Evolutionary conservation across 2,888 invertebrate species (phyloP), one percentile per base, ranked within the genome.

Genomic region (Mechanitis messenoides): DNA sequence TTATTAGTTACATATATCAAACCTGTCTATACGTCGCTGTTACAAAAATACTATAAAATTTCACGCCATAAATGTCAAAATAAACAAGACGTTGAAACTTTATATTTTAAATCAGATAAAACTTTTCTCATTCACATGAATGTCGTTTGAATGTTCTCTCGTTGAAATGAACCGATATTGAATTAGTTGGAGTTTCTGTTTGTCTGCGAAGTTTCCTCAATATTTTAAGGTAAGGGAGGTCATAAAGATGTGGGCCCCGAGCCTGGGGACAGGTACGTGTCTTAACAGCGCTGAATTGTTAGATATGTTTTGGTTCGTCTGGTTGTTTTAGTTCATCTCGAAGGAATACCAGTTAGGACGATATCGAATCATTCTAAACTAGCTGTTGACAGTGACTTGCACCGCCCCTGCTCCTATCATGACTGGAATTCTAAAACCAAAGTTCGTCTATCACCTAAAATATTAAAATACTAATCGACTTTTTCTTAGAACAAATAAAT

Each of bases 191-290:
- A 31, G 33, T 53, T 38, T 35, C 31, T 42, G 47, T 53, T 56
- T 46, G 61, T 56, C 53, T 20, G 55, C 45, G n/a, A 33, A 59
- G 53, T 62, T 62, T 59, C 59, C 46, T 56, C 47, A 62, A 56
- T 59, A 59, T 56, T 46, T 59, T 56, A 57, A 35, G 45, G 35
- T 47, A 20, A 55, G 50, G 50, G 50, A 31, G 28, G 50, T 50
- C 28, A 50, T 31, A 7, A 31, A 11, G 9, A 28, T 50, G 50
- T 31, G 9, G 42, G 42, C 42, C 3, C 42, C 42, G 42, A 11
- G 42, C 31, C 50, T 31, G 31, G 50, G 50, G 50, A 50, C 28
- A 31, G 50, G 31, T 31, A 31, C 9, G 28, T 31, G 50, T 50
- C 50, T 50, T 50, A 31, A 50, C 31, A 50, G 42, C 42, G 7